Base-by-base conservation (phyloP, 2,888 invertebrate species). In the Thymelicus lineola region DNA sequence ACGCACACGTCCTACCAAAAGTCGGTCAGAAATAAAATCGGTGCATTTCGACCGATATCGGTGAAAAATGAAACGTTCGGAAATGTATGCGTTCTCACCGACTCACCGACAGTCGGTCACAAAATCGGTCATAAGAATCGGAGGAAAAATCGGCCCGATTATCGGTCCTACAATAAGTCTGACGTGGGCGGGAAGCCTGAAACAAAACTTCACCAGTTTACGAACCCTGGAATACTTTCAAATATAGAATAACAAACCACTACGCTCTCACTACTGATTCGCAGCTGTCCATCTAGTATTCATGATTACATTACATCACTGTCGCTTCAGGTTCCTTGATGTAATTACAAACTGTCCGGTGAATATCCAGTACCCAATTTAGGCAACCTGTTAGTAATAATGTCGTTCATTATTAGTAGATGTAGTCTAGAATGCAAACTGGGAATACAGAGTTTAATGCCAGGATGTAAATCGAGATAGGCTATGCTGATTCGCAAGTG, bases 281-380 rank as follows among this genome's bases (percentile, higher is more conserved):
- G 20, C 12, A 20, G 9, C 48, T 17, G 15, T 53, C 53, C 12
- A 53, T 53, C 20, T 20, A 53, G 53, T 46, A 50, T 35, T 62
- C 62, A 28, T 50, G 50, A 62, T 48, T 48, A 50, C 15, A 62
- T 35, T 50, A 62, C 61, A 35, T 45, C 45, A 28, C 61, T 28
- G 46, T 48, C 45, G 28, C 46, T 61, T 10, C n/a, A 45, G 17
- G 15, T 61, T 14, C 48, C 61, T 61, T 72, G 75, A 75, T 70
- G 74, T 74, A 73, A 76, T 78, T 76, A 77, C 72, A 73, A 73
- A 58, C 72, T 75, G 76, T 75, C 78, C 74, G 71, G 71, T 75
- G 68, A 70, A 72, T 69, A 71, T 73, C 66, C 66, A 70, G 71
- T 70, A 71, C 73, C 72, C 74, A 76, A 75, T 77, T 76, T 74